A percentile compares a stretch with the other conserved stretches of the same genome.
Conservation (phyloP, 2,797 vertebrate species). For the Antennarius maculatus region DNA sequence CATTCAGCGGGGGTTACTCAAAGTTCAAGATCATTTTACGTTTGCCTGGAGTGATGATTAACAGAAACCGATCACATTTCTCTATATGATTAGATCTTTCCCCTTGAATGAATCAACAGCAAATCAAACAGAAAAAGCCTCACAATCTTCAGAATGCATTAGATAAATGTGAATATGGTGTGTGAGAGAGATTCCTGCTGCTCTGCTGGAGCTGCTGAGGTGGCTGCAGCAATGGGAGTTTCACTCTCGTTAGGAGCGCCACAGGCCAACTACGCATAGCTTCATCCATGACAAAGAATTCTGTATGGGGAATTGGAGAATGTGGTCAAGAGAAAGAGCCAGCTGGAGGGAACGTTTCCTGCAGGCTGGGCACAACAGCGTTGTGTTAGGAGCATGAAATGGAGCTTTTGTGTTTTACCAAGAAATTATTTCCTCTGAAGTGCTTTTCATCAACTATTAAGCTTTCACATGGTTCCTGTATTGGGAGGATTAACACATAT, state of each 20-base stretch:
- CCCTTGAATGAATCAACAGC: conserved; percentile 35
- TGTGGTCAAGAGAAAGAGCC: conserved; percentile 20
- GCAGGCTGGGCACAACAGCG: conserved; percentile 22
- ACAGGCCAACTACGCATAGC: conserved; percentile 46
- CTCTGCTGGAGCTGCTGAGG: conserved; percentile 31
- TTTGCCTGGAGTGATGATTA: conserved; percentile 20
- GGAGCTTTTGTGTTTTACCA: conserved; percentile 40
- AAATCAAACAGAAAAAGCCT: conserved; percentile 15
- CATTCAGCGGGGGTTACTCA: conserved; percentile 11
- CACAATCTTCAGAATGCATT: conserved; percentile 26
- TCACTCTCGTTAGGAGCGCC: conserved; percentile 55
- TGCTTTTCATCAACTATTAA: conserved; percentile 33
- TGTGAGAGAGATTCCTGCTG: conserved; percentile 25
- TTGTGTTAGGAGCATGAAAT: conserved; percentile 31
- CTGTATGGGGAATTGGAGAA: conserved; percentile 40
- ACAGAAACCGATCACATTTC: conserved; percentile 36
- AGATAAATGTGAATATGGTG: conserved; percentile 11
- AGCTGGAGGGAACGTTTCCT: conserved; percentile 35
- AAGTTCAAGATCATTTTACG: conserved; percentile 10
- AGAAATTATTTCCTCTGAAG: conserved; percentile 32
- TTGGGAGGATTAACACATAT: not conserved
- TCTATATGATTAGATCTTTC: conserved; percentile 38
- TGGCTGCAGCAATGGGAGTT: conserved; percentile 57
- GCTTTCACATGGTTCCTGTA: not conserved
- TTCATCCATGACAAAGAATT: conserved; percentile 49